These are phyloP conservation scores for Chrysogorgia sp. DNA, from an alignment of 92 coral and sea anemone genomes.

Conservation along the genomic window DNA sequence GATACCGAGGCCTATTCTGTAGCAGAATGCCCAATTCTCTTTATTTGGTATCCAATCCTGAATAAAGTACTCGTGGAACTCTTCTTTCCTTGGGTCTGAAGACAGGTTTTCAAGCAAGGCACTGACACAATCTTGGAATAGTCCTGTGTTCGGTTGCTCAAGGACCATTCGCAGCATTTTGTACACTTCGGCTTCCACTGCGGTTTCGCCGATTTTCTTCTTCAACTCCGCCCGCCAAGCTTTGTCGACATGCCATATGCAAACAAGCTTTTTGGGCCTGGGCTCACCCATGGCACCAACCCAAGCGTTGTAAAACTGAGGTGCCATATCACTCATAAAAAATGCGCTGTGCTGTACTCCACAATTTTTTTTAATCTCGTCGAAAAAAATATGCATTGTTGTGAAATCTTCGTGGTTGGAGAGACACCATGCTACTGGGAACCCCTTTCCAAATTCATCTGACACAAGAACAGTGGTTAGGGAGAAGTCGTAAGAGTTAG, in stretches of 20 bases:
- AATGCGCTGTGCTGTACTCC: conserved; percentile 36
- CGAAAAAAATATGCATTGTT: conserved; percentile 54
- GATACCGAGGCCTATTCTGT: conserved; percentile 35
- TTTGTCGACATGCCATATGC: no score
- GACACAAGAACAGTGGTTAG: conserved; percentile 58
- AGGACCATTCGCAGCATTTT: conserved; percentile 59
- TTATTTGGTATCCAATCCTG: conserved; percentile 24
- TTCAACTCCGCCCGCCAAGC: conserved; percentile 58
- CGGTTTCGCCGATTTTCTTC: conserved; percentile 48
- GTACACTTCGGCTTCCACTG: conserved; percentile 38
- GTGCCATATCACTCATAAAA: conserved; percentile 74
- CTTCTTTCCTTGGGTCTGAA: neutral
- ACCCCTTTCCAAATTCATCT: conserved; percentile 73
- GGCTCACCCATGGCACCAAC: conserved; percentile 52
- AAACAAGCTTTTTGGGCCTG: conserved; percentile 44
- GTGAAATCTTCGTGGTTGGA: conserved; percentile 71
- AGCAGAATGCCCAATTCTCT: conserved; percentile 32
- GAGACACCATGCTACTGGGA: conserved; percentile 75
- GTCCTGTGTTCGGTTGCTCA: conserved; percentile 40
- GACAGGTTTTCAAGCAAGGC: conserved; percentile 5
- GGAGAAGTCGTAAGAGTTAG: conserved; percentile 64
- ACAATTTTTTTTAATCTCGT: conserved; percentile 48
- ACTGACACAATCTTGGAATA: conserved; percentile 34
- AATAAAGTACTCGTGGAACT: conserved; percentile 23
- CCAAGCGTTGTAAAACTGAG: conserved; percentile 74